A percentile compares a stretch with the other conserved stretches of the same genome.
Evolutionary conservation across 2,888 invertebrate genomes (phyloP).

Genomic region (Steinernema scapterisci): DNA sequence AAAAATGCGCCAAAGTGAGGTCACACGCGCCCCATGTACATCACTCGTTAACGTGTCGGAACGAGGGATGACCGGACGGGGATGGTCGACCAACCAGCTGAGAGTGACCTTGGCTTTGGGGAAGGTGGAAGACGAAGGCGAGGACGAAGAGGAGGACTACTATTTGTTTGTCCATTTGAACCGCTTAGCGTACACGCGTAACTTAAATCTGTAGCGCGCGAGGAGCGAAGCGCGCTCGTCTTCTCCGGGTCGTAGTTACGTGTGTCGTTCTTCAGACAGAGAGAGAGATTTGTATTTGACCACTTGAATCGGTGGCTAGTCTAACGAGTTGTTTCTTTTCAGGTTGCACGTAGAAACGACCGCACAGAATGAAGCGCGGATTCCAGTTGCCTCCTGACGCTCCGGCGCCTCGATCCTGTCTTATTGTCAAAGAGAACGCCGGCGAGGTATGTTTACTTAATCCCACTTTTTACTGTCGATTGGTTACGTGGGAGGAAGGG

Average conservation of each 20-base stretch:
- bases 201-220: constrained; percentile 18
- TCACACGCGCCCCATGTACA: neutral
- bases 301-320: no score
- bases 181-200: constrained; percentile 29
- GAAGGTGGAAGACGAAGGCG: no score
- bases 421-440: constrained; percentile 51
- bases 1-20: neutral
- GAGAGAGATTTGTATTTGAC: neutral
- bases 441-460: constrained; percentile 43
- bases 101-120: constrained; percentile 19
- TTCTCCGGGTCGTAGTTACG: neutral
- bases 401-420: constrained; percentile 60
- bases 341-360: neutral
- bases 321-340: neutral
- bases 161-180: constrained; percentile 29
- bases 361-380: constrained; percentile 2
- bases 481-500: no score
- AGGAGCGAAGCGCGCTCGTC: neutral
- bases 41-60: constrained; percentile 8
- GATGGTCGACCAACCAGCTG: neutral
- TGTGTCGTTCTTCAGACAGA: neutral
- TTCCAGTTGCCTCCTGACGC: constrained; percentile 54
- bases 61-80: neutral
- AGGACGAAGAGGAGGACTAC: no score
- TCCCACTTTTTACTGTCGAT: no score